Evolutionary conservation across 2,797 vertebrate genomes (phyloP), one percentile per base, ranked within the genome.

Genomic region (Gallirallus australis): DNA sequence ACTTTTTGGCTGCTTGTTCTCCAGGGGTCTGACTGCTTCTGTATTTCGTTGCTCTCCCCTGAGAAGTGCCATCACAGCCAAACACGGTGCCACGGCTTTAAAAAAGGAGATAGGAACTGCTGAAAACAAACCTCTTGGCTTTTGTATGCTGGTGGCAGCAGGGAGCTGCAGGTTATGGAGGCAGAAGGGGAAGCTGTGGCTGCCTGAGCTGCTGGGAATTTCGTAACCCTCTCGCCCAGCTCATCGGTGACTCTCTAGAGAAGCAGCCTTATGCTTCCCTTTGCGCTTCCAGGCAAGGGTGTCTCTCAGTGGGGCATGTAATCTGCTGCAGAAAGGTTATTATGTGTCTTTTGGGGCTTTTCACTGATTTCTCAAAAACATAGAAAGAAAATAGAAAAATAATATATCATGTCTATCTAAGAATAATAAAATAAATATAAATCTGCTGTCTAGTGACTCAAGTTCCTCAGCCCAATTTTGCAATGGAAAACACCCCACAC

Each of bases 241-340:
- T 86, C 68, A 27, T 3, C 3, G 7, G 19, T 37, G 53, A 28
- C 27, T 64, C 63, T 47, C 66, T 9, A 37, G 56, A 71, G 89
- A 83, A 83, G 60, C 30, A 93, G 82, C 59, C 54, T 87, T n/a
- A 24, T 47, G 83, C 52, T 50, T 84, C 64, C 45, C 24, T 50
- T 68, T 61, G 33, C 12, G 6, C 25, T 66, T 90, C 57, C 84
- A 89, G 81, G 35, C 57, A 90, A 87, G 61, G 37, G 28, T 81
- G 79, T 37, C 71, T 61, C 80, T 63, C 37, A 18, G 61, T 20
- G 47, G 42, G 78, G 78, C 85, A 83, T 82, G 80, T 50, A 27
- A 82, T 81, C 64, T 93, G 57, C 68, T 69, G 72, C 48, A 89
- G 83, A 78, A 89, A 87, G 57, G 40, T 83, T 87, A 40, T 89